phyloP scores from a whole-genome alignment of 2,888 invertebrate genomes.

The Leptarthrus brevirostris region DNA sequence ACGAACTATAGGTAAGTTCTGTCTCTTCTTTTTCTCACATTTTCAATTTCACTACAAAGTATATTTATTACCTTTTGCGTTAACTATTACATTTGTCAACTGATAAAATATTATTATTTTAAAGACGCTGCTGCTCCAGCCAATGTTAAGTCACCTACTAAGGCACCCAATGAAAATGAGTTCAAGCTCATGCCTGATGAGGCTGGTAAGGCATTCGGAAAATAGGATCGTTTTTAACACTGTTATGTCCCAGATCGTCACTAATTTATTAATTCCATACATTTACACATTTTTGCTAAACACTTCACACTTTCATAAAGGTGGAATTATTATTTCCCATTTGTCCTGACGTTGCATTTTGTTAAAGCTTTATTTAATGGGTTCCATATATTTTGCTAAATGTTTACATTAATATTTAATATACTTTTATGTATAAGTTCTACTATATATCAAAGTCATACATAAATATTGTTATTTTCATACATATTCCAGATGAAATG shows the following conservation, averaged over 20 bases:
- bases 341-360: slow-evolving; percentile 24
- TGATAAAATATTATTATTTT: slow-evolving; percentile 37
- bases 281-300: not conserved
- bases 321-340: not conserved
- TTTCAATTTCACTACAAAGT: too few relatives aligned
- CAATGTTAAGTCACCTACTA: slow-evolving; percentile 70
- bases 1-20: slow-evolving; percentile 82
- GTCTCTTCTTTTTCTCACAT: too few relatives aligned
- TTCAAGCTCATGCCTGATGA: slow-evolving; percentile 77
- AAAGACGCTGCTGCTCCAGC: slow-evolving; percentile 67
- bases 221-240: slow-evolving; percentile 7
- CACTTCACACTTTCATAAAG: too few relatives aligned
- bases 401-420: too few relatives aligned
- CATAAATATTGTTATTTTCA: too few relatives aligned
- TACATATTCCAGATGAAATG: too few relatives aligned
- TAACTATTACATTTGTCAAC: not conserved
- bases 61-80: too few relatives aligned
- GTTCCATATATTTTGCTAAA: too few relatives aligned
- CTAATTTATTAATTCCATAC: slow-evolving; percentile 4
- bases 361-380: slow-evolving; percentile 43
- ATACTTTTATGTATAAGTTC: too few relatives aligned
- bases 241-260: slow-evolving; percentile 26
- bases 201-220: slow-evolving; percentile 73
- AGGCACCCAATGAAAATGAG: slow-evolving; percentile 74
- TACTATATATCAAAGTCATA: too few relatives aligned